Conservation (phyloP, 2,797 vertebrate genomes). For the Danio kyathit region DNA sequence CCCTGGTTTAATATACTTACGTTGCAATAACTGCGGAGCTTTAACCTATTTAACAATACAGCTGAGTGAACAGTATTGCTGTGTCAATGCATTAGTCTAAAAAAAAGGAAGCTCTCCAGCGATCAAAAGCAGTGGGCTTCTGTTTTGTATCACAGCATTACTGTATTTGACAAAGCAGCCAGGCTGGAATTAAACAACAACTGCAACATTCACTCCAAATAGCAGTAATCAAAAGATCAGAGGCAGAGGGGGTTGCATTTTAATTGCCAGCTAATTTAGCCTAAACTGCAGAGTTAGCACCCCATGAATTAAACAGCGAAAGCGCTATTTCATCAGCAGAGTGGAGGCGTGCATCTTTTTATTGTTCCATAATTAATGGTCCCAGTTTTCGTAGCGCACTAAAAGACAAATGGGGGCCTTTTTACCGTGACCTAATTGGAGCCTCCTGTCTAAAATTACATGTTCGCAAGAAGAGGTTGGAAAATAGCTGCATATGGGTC, state of each 20-base stretch:
- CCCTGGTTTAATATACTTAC: not conserved
- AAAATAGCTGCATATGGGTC: conserved; percentile 54
- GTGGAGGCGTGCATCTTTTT: conserved; percentile 70
- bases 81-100: not conserved
- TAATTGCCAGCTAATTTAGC: conserved; percentile 57
- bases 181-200: conserved; percentile 1
- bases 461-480: conserved; percentile 42
- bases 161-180: not conserved
- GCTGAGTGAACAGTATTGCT: not conserved
- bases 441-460: conserved; percentile 58
- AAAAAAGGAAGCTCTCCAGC: not conserved
- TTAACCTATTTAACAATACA: not conserved
- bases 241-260: conserved; percentile 15
- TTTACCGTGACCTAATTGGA: conserved; percentile 58
- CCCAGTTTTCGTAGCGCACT: conserved; percentile 63
- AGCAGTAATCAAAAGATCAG: conserved; percentile 33
- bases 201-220: conserved; percentile 23
- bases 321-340: conserved; percentile 46
- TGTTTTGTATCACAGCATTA: conserved; percentile 1
- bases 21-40: not conserved
- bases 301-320: conserved; percentile 59
- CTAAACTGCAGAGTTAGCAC: conserved; percentile 56
- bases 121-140: not conserved
- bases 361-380: conserved; percentile 75
- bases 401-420: conserved; percentile 60